Percentiles rank a stretch among this genome's conserved stretches.
Conservation (phyloP, 2,888 invertebrate genomes). For the Onthophagus sagittarius region DNA sequence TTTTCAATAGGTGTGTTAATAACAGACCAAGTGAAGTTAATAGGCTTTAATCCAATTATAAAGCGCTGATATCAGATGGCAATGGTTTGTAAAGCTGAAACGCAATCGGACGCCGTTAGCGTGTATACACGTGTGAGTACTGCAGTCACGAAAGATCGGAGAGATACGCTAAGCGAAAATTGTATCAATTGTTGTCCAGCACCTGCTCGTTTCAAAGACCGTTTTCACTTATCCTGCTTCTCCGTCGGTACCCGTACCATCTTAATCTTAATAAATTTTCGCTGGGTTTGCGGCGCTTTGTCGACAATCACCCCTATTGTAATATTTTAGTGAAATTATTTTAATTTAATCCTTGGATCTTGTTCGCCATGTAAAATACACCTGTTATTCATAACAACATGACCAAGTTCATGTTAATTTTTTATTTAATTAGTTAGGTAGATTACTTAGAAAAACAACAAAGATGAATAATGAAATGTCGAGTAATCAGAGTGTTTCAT, state of each 20-base stretch:
- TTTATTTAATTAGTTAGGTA: background rate
- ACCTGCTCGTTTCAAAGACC: background rate
- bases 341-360: background rate
- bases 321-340: background rate
- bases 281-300: background rate
- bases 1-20: background rate
- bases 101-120: background rate
- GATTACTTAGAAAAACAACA: background rate
- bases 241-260: background rate
- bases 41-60: background rate
- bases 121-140: background rate
- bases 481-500: background rate
- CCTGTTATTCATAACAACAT: background rate
- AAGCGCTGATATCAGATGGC: background rate
- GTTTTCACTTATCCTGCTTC: background rate
- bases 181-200: background rate
- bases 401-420: background rate
- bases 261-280: background rate
- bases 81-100: background rate
- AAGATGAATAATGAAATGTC: slow-evolving; percentile 1
- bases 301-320: background rate
- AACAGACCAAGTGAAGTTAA: background rate
- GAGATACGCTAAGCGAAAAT: background rate
- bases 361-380: background rate
- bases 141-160: background rate